Evolutionary conservation across 2,888 invertebrate genomes (phyloP), one percentile per base, ranked within the genome.

Genomic region (Cataglyphis albicans): DNA sequence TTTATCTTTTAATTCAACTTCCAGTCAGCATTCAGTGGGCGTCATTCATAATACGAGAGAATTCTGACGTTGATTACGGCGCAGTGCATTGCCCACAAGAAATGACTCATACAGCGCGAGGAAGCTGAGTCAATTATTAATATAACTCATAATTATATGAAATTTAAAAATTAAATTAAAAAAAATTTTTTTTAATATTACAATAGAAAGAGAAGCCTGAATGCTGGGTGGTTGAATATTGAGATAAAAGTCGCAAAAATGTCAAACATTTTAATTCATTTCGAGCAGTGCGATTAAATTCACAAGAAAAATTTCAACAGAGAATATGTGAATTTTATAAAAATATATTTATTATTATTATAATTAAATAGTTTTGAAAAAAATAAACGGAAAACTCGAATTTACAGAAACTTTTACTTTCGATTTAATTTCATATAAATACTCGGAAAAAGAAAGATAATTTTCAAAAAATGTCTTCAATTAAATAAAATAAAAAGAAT

Each of bases 11-110:
- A 89, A 88, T 91, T 86, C 68, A 87, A 80, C 65, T 57, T 63
- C 82, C 83, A 75, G 86, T 84, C 68, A 87, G 87, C 88, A 87
- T 89, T 86, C 82, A 72, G 88, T 85, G 68, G 89, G 87, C 88
- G 89, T 90, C 89, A 86, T 87, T 87, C 87, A 64, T 55, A 75
- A 55, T 52, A 65, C 61, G 64, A 25, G 80, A 64, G 76, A 80
- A 82, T 74, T 73, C 81, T 76, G 74, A 82, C 29, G 21, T 35
- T 35, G 35, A 35, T 48, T 18, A 25, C 78, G 57, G 32, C 82
- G 68, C 38, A 48, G 82, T 80, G 75, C 75, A 82, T 88, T 84
- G 87, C 63, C 82, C 84, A 81, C 65, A 75, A 86, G 85, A 85
- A 85, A 82, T 89, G 89, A 89, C 85, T 89, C 89, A 89, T 55